Conservation (phyloP, 2,888 invertebrate species). For the Xestoiulus laeticollis region DNA sequence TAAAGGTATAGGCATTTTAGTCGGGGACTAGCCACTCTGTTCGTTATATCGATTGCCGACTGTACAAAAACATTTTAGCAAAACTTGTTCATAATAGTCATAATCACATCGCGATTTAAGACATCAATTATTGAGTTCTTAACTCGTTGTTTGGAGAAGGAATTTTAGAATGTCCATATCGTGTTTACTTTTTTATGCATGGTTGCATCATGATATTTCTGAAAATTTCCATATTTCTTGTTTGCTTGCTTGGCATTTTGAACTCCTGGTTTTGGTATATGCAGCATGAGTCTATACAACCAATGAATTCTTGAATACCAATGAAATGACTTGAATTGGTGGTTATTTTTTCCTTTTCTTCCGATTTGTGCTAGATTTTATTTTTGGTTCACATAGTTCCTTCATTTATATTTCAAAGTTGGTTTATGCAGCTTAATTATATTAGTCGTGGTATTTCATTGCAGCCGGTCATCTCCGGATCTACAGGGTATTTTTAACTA, state of each 20-base stretch:
- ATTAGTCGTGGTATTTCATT: slow-evolving; percentile 31
- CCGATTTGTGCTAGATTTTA: background rate
- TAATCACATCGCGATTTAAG: no score
- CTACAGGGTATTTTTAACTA: slow-evolving; percentile 51
- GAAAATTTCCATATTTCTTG: background rate
- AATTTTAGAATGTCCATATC: no score
- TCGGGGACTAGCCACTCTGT: no score
- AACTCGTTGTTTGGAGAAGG: no score
- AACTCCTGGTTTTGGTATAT: background rate
- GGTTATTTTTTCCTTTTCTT: background rate
- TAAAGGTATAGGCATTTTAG: no score
- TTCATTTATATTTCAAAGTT: background rate
- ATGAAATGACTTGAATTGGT: background rate
- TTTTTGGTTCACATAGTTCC: background rate
- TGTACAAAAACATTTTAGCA: no score
- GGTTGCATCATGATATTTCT: background rate
- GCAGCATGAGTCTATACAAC: background rate
- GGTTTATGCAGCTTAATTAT: background rate
- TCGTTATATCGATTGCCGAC: no score
- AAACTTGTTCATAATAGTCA: no score
- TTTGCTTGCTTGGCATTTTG: background rate
- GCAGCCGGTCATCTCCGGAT: slow-evolving; percentile 50
- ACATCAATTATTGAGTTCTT: no score
- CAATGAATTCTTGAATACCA: no score
- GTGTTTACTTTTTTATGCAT: background rate